These are phyloP conservation scores for Hymenopus coronatus DNA, from an alignment of 2,888 invertebrate genomes.

Conservation along the genomic window DNA sequence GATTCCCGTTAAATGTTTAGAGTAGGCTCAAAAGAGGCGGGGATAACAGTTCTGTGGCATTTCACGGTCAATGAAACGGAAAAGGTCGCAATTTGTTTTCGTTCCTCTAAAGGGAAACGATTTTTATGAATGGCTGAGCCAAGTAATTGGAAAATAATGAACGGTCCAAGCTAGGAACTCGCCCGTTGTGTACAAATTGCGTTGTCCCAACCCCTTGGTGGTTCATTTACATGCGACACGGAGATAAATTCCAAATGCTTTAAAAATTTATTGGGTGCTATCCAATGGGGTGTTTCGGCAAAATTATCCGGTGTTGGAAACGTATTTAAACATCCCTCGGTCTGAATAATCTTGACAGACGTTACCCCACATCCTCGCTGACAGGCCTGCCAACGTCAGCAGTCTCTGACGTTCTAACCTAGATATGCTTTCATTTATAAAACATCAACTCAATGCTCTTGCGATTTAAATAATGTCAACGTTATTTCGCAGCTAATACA, in stretches of 20 bases:
- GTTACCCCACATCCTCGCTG: not conserved
- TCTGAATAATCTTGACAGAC: not conserved
- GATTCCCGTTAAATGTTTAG: not conserved
- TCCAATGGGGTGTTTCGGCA: not conserved
- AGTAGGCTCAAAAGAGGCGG: not conserved
- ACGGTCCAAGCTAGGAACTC: not conserved
- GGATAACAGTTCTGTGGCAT: not conserved
- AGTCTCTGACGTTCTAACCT: not conserved
- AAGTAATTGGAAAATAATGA: not conserved
- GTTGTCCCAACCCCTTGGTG: not conserved
- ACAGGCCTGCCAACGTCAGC: not conserved
- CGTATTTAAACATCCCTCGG: not conserved
- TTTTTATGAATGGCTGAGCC: not conserved
- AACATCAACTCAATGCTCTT: too few species aligned
- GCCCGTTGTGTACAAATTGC: not conserved
- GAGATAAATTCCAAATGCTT: not conserved
- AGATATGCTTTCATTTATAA: not conserved
- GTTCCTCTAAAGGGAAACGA: not conserved
- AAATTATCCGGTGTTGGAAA: not conserved
- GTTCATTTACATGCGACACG: not conserved
- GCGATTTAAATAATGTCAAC: too few species aligned
- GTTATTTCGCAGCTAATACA: too few species aligned
- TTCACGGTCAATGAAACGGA: not conserved
- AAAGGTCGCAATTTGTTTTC: not conserved
- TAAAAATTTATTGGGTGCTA: not conserved